Evolutionary conservation across 2,888 invertebrate species (phyloP), one percentile per base, ranked within the genome.

Genomic region (Bedellia somnulentella): DNA sequence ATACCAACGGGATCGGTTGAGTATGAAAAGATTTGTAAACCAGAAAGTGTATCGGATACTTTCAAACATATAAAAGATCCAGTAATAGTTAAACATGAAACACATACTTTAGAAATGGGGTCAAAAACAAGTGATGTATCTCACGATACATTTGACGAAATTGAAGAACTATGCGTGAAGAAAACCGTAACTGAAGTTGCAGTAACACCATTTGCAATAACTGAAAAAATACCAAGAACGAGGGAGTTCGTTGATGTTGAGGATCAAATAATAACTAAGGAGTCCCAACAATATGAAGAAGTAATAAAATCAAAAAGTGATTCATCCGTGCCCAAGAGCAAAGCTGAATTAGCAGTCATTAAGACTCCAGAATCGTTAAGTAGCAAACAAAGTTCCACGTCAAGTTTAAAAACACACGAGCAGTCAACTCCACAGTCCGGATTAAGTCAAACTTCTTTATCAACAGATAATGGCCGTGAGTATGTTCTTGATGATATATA

Each of bases 381-480:
- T 34, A 77, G 76, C 45, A 81, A 81, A 48, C 76, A 75, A 49
- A 82, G 82, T 45, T 82, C 82, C 10, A 79, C 80, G 8, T 77
- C 79, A 26, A 78, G 77, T 40, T 51, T 78, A 30, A 75, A 81
- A 81, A 71, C 75, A 15, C 68, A 73, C 36, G 70, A 75, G 25
- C 61, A 75, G 43, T 44, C 71, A 31, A 81, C 81, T 16, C 83
- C 82, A 16, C 68, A 79, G 34, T 82, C 82, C 11, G 76, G 73
- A 24, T 83, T 83, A 1, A 83, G 82, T 44, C 80, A 81, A 52
- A 82, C 81, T 45, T 83, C 83, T 4, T 70, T 83, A 36, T 82
- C 82, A 31, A 80, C 82, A 12, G 81, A 84, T 41, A 82, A 83
- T 50, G 83, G 83, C 8, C 60, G 77, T 39, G 82, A 84, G 55